phyloP scores from a whole-genome alignment of 2,797 vertebrate genomes.

The Myripristis jacobus region DNA sequence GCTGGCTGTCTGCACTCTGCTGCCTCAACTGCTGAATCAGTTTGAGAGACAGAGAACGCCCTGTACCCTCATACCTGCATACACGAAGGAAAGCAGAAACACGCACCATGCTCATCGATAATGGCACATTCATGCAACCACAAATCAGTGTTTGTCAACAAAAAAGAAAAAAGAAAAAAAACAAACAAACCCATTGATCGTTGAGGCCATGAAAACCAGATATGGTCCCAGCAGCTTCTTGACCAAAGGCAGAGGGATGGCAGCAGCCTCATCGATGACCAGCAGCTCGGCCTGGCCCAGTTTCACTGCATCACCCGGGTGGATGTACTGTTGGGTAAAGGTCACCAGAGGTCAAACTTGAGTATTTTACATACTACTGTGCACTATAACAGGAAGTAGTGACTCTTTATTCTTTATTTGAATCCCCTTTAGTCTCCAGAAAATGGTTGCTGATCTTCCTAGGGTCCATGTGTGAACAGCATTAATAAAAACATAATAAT shows the following conservation, averaged over 20 bases:
- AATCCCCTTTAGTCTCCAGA: too few species aligned
- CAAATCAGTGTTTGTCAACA: not conserved
- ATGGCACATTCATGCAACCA: not conserved
- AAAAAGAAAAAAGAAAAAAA: not conserved
- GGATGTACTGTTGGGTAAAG: constrained; percentile 88
- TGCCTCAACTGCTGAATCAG: constrained; percentile 96
- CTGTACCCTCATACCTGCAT: constrained; percentile 94
- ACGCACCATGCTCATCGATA: not conserved
- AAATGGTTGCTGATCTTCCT: too few species aligned
- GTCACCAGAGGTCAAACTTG: not conserved
- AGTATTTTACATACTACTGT: not conserved
- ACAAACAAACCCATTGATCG: constrained; percentile 92
- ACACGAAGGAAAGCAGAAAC: not conserved
- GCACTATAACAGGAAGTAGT: not conserved
- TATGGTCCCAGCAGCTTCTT: constrained; percentile 95
- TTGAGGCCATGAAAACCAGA: constrained; percentile 98
- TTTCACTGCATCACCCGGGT: constrained; percentile 94
- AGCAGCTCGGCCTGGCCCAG: constrained; percentile 96
- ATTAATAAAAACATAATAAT: too few species aligned
- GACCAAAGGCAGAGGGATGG: constrained; percentile 95
- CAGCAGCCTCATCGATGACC: constrained; percentile 97
- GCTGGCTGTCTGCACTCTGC: constrained; percentile 92
- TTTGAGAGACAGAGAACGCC: constrained; percentile 96
- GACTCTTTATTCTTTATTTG: too few species aligned
- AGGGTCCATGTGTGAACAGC: too few species aligned